A percentile compares a stretch with the other conserved stretches of the same genome.
Conservation (phyloP, 1,140 invertebrate species). For the Metaphire vulgaris region DNA sequence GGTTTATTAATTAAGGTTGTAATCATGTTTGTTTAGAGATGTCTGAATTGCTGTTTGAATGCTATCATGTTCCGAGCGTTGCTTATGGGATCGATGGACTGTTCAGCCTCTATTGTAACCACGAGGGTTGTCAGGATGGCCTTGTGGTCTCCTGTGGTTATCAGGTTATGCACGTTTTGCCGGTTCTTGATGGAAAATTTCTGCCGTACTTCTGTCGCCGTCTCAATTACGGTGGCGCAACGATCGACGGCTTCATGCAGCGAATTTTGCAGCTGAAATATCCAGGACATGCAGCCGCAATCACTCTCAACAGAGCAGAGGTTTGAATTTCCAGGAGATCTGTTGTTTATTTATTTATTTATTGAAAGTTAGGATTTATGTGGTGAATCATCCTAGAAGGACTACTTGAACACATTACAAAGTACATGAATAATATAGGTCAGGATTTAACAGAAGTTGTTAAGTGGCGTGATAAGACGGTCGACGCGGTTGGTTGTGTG, state of each 20-base stretch:
- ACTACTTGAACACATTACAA: too few relatives aligned
- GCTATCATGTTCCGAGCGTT: conserved; percentile 76
- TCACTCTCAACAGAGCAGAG: conserved; percentile 78
- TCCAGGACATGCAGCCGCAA: conserved; percentile 76
- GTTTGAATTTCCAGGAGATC: too few relatives aligned
- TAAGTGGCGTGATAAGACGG: too few relatives aligned
- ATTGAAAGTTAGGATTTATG: too few relatives aligned
- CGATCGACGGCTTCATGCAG: conserved; percentile 78
- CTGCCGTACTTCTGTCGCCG: conserved; percentile 61
- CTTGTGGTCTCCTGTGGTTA: conserved; percentile 79
- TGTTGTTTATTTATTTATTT: too few relatives aligned
- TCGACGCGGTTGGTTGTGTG: too few relatives aligned
- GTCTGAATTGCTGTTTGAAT: conserved; percentile 90
- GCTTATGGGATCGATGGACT: conserved; percentile 80
- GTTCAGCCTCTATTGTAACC: conserved; percentile 70
- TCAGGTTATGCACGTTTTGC: conserved; percentile 79
- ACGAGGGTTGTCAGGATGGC: conserved; percentile 56
- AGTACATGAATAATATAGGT: too few relatives aligned
- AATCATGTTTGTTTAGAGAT: conserved; percentile 70
- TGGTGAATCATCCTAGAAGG: too few relatives aligned
- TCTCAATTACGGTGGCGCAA: conserved; percentile 78
- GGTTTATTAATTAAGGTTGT: too few relatives aligned
- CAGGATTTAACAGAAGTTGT: too few relatives aligned
- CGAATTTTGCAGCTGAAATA: conserved; percentile 88
- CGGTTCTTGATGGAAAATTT: conserved; percentile 65